These are phyloP conservation scores for Alcis repandata DNA, from an alignment of 2,888 invertebrate species.

Conservation along the genomic window DNA sequence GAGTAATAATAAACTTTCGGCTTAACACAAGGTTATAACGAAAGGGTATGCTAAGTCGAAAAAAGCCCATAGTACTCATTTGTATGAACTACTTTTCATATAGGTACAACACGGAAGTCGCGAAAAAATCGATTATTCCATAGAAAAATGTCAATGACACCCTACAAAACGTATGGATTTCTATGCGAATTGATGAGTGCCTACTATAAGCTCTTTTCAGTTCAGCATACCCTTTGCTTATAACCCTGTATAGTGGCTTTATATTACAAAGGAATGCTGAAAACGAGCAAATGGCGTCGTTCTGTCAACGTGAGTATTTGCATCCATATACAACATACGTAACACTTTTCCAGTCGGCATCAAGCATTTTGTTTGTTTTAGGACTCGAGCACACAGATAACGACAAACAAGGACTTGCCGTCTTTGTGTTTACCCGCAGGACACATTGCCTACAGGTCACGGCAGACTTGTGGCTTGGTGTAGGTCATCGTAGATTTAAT, in stretches of 20 bases:
- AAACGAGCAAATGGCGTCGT: conserved; percentile 20
- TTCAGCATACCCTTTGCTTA: too few species aligned
- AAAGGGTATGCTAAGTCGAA: too few species aligned
- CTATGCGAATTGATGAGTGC: too few species aligned
- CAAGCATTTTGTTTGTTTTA: conserved; percentile 59
- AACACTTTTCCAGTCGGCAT: conserved; percentile 36
- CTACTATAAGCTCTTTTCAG: too few species aligned
- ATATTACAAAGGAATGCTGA: neutral
- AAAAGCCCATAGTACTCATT: too few species aligned
- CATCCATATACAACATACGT: conserved; percentile 26
- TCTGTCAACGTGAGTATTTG: conserved; percentile 24
- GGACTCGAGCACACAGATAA: conserved; percentile 74
- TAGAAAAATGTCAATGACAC: too few species aligned
- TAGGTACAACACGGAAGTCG: too few species aligned
- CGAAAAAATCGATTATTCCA: too few species aligned
- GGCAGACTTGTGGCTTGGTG: conserved; percentile 80
- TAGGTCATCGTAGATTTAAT: conserved; percentile 73
- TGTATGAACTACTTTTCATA: too few species aligned
- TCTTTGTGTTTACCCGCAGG: conserved; percentile 72
- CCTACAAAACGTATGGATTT: too few species aligned
- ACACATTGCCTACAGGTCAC: conserved; percentile 76
- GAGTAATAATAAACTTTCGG: too few species aligned
- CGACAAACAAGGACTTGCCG: conserved; percentile 69
- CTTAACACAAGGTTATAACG: too few species aligned
- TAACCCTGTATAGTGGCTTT: neutral